Evolutionary conservation across 2,888 invertebrate species (phyloP).

Genomic region (Salticus scenicus): DNA sequence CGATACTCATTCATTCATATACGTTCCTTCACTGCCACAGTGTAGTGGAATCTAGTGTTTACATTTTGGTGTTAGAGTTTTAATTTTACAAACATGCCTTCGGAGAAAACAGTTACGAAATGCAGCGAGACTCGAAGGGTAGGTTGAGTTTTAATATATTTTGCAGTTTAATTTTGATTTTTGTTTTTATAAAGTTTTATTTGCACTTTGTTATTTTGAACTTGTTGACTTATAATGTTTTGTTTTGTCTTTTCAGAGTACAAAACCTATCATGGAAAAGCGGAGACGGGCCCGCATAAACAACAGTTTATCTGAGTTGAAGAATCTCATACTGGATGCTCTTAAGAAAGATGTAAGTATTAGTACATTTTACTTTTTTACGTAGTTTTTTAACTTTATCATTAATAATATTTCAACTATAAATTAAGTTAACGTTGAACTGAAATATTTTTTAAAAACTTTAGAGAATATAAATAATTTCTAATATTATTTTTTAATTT

Average conservation of each 20-base stretch:
- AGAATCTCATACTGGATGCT: slow-evolving; percentile 71
- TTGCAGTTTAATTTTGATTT: slow-evolving; percentile 6
- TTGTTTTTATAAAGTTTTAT: too few relatives aligned
- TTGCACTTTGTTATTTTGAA: background rate
- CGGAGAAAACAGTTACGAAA: slow-evolving; percentile 64
- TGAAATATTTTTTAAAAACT: background rate
- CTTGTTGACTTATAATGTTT: background rate
- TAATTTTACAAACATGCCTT: slow-evolving; percentile 56
- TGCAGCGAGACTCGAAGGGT: slow-evolving; percentile 65
- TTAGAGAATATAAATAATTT: too few relatives aligned
- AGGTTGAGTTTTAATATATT: slow-evolving; percentile 38
- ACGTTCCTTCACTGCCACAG: slow-evolving; percentile 1
- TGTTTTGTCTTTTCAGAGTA: slow-evolving; percentile 53
- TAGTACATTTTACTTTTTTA: background rate
- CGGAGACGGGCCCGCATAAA: slow-evolving; percentile 70
- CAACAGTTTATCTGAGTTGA: slow-evolving; percentile 70
- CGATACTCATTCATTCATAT: background rate
- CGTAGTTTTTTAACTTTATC: background rate
- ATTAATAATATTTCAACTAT: background rate
- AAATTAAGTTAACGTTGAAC: background rate
- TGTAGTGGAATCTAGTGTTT: slow-evolving; percentile 11
- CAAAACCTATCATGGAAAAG: slow-evolving; percentile 71
- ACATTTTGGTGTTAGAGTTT: background rate
- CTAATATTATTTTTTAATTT: background rate
- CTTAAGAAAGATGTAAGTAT: slow-evolving; percentile 71